Percentiles rank a stretch among this genome's conserved stretches.
Evolutionary conservation across 2,888 invertebrate species (phyloP).

Genomic region (Oligia fasciuncula): DNA sequence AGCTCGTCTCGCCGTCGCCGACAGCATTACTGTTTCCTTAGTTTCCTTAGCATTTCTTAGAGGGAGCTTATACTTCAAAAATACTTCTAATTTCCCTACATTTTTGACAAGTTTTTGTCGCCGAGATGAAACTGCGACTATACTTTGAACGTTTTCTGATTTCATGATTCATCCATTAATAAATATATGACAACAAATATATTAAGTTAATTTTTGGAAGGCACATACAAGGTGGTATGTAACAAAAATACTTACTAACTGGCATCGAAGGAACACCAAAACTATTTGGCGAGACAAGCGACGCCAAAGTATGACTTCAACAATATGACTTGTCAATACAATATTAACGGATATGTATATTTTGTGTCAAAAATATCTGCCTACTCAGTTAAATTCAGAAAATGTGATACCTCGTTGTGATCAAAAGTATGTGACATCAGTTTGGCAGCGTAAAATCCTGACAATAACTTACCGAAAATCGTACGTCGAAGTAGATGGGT

Average conservation of each 20-base stretch:
- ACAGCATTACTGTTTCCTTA: background rate
- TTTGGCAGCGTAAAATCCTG: too few relatives aligned
- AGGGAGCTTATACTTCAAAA: slow-evolving; percentile 2
- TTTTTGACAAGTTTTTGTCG: too few relatives aligned
- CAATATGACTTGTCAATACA: background rate
- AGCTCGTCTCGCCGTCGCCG: background rate
- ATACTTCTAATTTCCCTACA: too few relatives aligned
- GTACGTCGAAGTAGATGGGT: slow-evolving; percentile 70
- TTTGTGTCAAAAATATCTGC: background rate
- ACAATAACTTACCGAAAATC: slow-evolving; percentile 65
- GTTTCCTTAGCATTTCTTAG: slow-evolving; percentile 7
- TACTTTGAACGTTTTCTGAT: too few relatives aligned
- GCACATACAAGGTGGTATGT: too few relatives aligned
- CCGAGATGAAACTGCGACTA: too few relatives aligned
- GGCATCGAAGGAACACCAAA: background rate
- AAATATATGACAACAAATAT: too few relatives aligned
- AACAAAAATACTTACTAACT: background rate
- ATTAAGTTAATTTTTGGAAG: too few relatives aligned
- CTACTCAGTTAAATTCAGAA: too few relatives aligned
- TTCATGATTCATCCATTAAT: too few relatives aligned
- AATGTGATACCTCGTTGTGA: too few relatives aligned
- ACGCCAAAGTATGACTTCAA: background rate
- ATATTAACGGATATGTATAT: background rate
- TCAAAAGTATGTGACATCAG: too few relatives aligned
- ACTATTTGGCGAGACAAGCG: background rate